Base-by-base conservation (phyloP, 2,797 vertebrate genomes). In the Poeciliopsis paucimaculata region DNA sequence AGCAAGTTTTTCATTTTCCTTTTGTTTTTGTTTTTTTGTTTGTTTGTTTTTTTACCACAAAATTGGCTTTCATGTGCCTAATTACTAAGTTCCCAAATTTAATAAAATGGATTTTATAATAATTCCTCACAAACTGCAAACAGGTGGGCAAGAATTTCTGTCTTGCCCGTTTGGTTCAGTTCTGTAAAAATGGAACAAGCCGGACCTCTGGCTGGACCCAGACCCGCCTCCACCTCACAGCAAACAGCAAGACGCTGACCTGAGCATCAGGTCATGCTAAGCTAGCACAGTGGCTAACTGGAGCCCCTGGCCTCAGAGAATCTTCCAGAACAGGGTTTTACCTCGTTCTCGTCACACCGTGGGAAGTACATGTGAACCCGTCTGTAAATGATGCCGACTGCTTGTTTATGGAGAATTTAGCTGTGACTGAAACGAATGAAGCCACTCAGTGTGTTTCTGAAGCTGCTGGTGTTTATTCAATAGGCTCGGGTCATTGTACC, bases 401-500 rank as follows among this genome's bases (percentile, higher is more conserved):
- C 47, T 13, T 77, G 75, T 73, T 73, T 68, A 12, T 76, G 71
- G 39, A 47, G 23, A 77, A 81, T 78, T 73, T 46, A 75, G 12
- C 62, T 31, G 47, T 62, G 81, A 85, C 78, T 57, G 64, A 79
- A 53, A 62, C 34, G 66, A 51, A 76, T 0, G 72, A 70, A 34
- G 74, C 51, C 34, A 51, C 82, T 84, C 77, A 16, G 41, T 79
- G 46, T 36, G 28, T 66, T 11, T 43, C 78, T 80, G 46, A 83
- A 80, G 87, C 91, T 91, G 90, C 91, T 88, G 80, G 86, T 83
- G 73, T 89, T 88, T 82, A 36, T 88, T 82, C 82, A 45, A 8
- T 2, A 45, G 39, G 39, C 5, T 45, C 16, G 6, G 68, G 23
- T 45, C 68, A 71, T 71, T 45, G 15, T 43, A n/a, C 68, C 68